Evolutionary conservation across 2,113 vertebrate genomes (phyloP).

Genomic region (Pseudopodoces humilis): DNA sequence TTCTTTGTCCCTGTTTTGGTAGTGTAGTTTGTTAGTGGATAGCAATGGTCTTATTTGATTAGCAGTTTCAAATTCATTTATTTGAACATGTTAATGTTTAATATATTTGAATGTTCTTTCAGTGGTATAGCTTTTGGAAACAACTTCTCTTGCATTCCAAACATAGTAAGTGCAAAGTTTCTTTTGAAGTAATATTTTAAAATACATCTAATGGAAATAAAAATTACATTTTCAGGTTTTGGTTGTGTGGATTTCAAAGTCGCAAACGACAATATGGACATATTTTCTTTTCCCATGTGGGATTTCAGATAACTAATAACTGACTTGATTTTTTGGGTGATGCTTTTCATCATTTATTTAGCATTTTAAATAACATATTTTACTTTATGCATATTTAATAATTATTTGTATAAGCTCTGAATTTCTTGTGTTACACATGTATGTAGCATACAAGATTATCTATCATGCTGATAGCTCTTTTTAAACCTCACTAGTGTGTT

Average conservation of each 20-base stretch:
- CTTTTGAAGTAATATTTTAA: slow-evolving; percentile 19
- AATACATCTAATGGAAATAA: not conserved
- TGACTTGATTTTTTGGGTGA: not conserved
- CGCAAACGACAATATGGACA: not conserved
- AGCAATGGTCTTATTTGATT: not conserved
- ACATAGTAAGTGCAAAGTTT: not conserved
- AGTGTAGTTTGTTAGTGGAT: not conserved
- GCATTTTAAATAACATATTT: not conserved
- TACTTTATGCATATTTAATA: not conserved
- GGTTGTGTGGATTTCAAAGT: not conserved
- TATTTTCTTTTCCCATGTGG: not conserved
- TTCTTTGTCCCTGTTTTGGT: not conserved
- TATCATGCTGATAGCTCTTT: not conserved
- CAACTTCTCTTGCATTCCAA: not conserved
- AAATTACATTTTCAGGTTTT: not conserved
- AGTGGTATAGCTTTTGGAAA: slow-evolving; percentile 18
- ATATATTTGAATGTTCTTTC: slow-evolving; percentile 16
- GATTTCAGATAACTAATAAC: not conserved
- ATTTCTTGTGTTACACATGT: not conserved
- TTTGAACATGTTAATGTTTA: not conserved
- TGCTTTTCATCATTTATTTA: not conserved
- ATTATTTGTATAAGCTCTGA: not conserved
- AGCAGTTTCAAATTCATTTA: not conserved
- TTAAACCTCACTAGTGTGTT: not conserved
- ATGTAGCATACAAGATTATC: not conserved